These are phyloP conservation scores for Keiferia lycopersicella DNA, from an alignment of 2,888 invertebrate species.

Conservation along the genomic window DNA sequence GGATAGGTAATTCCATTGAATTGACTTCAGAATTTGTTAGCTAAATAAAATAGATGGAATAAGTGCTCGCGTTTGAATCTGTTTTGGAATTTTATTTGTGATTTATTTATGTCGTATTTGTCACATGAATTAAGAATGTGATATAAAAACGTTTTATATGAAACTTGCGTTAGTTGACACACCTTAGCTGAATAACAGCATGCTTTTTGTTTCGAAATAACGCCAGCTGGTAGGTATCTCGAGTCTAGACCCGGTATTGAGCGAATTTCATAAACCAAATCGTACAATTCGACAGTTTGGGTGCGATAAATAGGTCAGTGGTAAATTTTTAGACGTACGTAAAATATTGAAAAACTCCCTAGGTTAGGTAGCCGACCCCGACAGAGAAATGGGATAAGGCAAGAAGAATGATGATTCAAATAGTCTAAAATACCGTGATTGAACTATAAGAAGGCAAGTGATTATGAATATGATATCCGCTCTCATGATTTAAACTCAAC, in stretches of 20 bases:
- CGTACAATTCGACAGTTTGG: neutral
- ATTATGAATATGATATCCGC: too few relatives aligned
- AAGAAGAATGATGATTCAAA: too few relatives aligned
- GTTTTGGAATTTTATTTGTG: neutral
- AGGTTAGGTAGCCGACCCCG: too few relatives aligned
- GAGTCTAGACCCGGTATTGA: constrained; percentile 2
- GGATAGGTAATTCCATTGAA: constrained; percentile 9
- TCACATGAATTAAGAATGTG: neutral
- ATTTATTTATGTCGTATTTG: constrained; percentile 14
- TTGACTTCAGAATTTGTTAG: constrained; percentile 8
- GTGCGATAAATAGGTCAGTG: neutral
- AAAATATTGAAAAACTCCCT: too few relatives aligned
- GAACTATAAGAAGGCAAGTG: too few relatives aligned
- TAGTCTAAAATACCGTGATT: too few relatives aligned
- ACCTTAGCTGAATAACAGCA: constrained; percentile 12
- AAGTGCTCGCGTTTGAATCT: constrained; percentile 20
- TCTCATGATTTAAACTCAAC: too few relatives aligned
- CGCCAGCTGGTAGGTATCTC: constrained; percentile 12
- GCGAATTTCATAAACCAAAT: neutral
- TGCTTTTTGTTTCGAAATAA: constrained; percentile 32
- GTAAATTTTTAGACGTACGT: neutral
- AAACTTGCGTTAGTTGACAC: constrained; percentile 6
- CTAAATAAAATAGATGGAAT: constrained; percentile 8
- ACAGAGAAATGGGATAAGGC: too few relatives aligned
- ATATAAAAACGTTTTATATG: neutral